Evolutionary conservation across 2,113 vertebrate species (phyloP).

Genomic region (Chascanopsetta lugubris): DNA sequence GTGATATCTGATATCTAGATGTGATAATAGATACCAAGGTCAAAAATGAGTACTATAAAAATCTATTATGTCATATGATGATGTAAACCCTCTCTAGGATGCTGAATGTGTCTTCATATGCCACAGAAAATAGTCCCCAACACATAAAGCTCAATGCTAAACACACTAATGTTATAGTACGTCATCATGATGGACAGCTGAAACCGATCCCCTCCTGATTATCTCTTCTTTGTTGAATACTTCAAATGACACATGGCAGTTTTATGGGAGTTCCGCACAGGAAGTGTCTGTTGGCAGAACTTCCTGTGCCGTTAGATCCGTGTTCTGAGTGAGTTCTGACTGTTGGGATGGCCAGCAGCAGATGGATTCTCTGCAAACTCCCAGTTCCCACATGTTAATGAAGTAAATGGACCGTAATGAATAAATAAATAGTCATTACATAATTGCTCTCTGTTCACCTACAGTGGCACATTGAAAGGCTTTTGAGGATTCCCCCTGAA

Average conservation of each 20-base stretch:
- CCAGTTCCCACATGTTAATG: slow-evolving; percentile 16
- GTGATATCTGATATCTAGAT: too few relatives aligned
- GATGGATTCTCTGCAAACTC: neutral
- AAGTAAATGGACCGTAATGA: slow-evolving; percentile 24
- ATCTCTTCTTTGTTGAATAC: too few relatives aligned
- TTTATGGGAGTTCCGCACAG: neutral
- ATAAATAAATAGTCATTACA: slow-evolving; percentile 37
- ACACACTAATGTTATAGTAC: too few relatives aligned
- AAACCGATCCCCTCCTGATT: too few relatives aligned
- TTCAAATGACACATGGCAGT: too few relatives aligned
- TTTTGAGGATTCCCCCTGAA: neutral
- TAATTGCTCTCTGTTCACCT: slow-evolving; percentile 7
- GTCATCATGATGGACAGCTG: too few relatives aligned
- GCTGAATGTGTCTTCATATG: too few relatives aligned
- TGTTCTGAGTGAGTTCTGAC: neutral
- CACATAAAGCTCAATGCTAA: neutral
- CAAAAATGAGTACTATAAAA: too few relatives aligned
- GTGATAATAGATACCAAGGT: too few relatives aligned
- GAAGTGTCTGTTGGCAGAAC: neutral
- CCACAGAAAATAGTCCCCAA: too few relatives aligned
- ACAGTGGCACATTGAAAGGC: neutral
- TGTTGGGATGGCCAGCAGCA: slow-evolving; percentile 1
- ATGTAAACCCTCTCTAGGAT: too few relatives aligned
- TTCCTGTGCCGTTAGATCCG: neutral
- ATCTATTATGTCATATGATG: too few relatives aligned